Percentiles rank a stretch among this genome's conserved stretches.
Conservation (phyloP, 2,797 vertebrate genomes). For the Premnoplex brunnescens region DNA sequence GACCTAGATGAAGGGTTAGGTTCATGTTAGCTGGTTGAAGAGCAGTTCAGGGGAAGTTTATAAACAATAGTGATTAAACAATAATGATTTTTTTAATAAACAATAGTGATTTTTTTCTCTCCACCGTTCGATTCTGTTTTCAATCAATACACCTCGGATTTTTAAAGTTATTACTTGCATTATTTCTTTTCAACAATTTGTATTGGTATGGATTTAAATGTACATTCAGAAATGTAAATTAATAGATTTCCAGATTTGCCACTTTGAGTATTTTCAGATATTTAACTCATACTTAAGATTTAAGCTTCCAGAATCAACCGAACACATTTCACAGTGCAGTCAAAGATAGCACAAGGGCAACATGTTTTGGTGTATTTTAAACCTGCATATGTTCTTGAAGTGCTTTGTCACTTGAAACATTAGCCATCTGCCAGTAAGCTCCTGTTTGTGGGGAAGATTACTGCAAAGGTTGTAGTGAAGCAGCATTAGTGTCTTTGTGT, state of each 20-base stretch:
- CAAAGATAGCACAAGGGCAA: conserved; percentile 47
- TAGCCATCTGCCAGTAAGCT: conserved; percentile 38
- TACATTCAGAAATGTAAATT: neutral
- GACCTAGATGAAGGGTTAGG: neutral
- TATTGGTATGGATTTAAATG: neutral
- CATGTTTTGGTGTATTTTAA: conserved; percentile 55
- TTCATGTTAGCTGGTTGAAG: neutral
- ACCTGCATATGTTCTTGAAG: conserved; percentile 29
- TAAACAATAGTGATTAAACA: no score
- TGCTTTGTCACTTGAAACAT: conserved; percentile 51
- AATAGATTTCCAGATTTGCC: neutral
- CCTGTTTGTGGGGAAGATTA: neutral
- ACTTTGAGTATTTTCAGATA: neutral
- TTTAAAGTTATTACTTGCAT: neutral
- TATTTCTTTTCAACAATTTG: neutral
- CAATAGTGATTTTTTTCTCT: neutral
- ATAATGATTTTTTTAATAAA: neutral
- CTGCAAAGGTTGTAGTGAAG: neutral
- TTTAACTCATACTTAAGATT: neutral
- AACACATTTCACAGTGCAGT: neutral
- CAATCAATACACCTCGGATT: neutral
- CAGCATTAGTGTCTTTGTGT: neutral
- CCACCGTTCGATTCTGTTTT: neutral
- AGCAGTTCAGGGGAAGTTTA: neutral
- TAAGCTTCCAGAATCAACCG: neutral